Evolutionary conservation across 2,113 vertebrate genomes (phyloP).

Genomic region (Odocoileus hemionus): DNA sequence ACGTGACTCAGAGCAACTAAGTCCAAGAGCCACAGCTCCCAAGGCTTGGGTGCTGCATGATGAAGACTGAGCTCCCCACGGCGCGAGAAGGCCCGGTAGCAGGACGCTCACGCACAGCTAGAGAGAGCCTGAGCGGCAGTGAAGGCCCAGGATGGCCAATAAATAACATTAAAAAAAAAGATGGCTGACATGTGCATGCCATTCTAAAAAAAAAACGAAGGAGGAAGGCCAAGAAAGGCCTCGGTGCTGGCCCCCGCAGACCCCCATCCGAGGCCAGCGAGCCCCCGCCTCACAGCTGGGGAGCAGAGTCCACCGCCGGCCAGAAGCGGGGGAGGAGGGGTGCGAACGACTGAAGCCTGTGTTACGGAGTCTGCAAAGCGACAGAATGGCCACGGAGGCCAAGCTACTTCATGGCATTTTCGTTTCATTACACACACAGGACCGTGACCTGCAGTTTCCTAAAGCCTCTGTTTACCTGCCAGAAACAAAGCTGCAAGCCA

Average conservation of each 20-base stretch:
- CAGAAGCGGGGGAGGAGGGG: accelerated
- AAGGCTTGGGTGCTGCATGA: neutral
- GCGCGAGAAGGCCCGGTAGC: accelerated
- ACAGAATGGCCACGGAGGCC: neutral
- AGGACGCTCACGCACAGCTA: neutral
- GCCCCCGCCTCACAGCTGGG: neutral
- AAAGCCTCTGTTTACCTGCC: neutral
- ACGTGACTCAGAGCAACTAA: neutral
- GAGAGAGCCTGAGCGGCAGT: neutral
- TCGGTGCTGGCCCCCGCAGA: neutral
- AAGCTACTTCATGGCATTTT: accelerated
- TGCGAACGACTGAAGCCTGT: accelerated
- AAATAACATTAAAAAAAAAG: neutral
- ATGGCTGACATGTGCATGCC: accelerated
- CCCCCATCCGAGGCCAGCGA: neutral
- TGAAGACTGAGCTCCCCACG: neutral
- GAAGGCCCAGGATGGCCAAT: neutral
- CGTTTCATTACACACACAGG: accelerated
- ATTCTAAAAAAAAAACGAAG: neutral
- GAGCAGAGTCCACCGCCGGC: neutral
- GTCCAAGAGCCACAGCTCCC: neutral
- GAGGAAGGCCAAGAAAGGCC: accelerated
- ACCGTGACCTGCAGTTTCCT: neutral
- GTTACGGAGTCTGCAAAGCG: neutral
- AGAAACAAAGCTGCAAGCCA: neutral